Evolutionary conservation across 2,888 invertebrate genomes (phyloP), one percentile per base, ranked within the genome.

Genomic region (Tolmerus cingulatus): DNA sequence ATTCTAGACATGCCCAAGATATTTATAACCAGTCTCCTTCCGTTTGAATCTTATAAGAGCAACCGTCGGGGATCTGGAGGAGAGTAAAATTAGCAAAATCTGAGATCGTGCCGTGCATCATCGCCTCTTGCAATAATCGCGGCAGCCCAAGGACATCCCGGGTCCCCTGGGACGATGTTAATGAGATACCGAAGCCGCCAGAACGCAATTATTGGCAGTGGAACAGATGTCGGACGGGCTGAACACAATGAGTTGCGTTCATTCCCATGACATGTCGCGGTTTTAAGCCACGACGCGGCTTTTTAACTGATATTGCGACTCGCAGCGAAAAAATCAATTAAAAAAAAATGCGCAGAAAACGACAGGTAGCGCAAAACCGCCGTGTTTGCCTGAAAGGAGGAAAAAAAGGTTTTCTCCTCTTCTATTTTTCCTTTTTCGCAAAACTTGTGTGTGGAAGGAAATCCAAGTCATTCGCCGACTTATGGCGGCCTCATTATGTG

Each of bases 221-320:
- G 14, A 86, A 86, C 86, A 86, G 86, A 76, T 86, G 86, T 76
- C 23, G 46, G 77, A 86, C 74, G 46, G 23, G 16, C 23, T 77
- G 51, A 77, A 77, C 51, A 86, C 55, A 86, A 86, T 76, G 86
- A 37, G 27, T 37, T 74, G 55, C 77, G 51, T 55, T 77, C 77
- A 86, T 86, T 86, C 86, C 86, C 86, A 86, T 77, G 86, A 77
- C 86, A 86, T 77, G 55, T 86, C 86, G 86, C 86, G 86, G 86
- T 86, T 86, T 86, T 86, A 86, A 51, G 46, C 85, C 85, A 82
- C 57, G 74, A 74, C 85, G 46, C 14, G 37, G 12, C 66, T 66
- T 66, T 84, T 57, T 57, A 57, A 66, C 85, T 85, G 85, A 40
- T 74, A 74, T 46, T 74, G 74, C 85, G 74, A 74, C 40, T 74